Conservation (phyloP, 1,140 invertebrate species). For the Pemphigus obesinymphae region DNA sequence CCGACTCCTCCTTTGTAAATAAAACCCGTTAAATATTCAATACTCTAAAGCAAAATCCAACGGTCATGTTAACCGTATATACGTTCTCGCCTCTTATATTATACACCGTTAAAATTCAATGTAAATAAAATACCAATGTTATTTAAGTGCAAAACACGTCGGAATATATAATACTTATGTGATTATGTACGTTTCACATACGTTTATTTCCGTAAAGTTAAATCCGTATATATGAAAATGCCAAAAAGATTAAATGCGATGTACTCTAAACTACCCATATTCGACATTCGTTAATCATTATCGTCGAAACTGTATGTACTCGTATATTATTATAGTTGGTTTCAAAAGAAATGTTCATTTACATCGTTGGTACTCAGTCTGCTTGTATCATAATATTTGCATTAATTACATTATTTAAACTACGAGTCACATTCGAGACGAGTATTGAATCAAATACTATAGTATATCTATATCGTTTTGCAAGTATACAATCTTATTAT, state of each 20-base stretch:
- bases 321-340: too few relatives aligned
- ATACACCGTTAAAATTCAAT: background rate
- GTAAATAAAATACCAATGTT: background rate
- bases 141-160: constrained; percentile 6
- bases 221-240: too few relatives aligned
- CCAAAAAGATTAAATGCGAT: background rate
- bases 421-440: background rate
- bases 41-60: background rate
- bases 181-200: background rate
- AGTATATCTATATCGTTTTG: background rate
- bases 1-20: background rate
- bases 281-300: too few relatives aligned
- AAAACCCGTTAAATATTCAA: constrained; percentile 6
- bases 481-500: background rate
- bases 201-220: background rate
- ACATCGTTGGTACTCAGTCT: too few relatives aligned
- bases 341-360: too few relatives aligned
- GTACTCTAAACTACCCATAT: too few relatives aligned
- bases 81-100: background rate
- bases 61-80: background rate
- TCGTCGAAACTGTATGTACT: too few relatives aligned
- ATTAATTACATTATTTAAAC: too few relatives aligned
- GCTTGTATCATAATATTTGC: too few relatives aligned
- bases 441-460: background rate
- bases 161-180: background rate